phyloP scores from a whole-genome alignment of 2,797 vertebrate species.

The Rhabdomys pumilio region DNA sequence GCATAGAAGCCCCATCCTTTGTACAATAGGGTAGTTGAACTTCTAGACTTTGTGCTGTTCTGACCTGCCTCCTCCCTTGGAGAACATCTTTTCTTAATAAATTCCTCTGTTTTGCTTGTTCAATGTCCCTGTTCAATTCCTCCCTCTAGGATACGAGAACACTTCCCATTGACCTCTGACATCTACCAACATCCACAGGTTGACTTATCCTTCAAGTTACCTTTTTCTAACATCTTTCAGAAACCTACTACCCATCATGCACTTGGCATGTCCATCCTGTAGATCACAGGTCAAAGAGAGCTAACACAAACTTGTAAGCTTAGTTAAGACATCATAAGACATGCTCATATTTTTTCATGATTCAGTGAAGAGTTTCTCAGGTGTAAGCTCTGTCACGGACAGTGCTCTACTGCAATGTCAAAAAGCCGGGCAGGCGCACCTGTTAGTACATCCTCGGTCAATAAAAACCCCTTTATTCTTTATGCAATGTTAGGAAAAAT shows the following conservation, averaged over 20 bases:
- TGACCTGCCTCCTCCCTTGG: too few relatives aligned
- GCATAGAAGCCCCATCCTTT: too few relatives aligned
- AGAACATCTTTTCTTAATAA: neutral
- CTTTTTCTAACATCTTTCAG: neutral
- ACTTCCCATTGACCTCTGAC: neutral
- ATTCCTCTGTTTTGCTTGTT: neutral
- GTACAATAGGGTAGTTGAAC: neutral
- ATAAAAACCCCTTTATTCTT: neutral
- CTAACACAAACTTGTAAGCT: neutral
- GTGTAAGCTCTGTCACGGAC: too few relatives aligned
- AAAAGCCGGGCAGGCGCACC: neutral
- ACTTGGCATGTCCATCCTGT: neutral
- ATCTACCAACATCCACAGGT: neutral
- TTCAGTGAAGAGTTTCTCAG: neutral
- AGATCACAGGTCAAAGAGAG: neutral
- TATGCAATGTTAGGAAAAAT: slow-evolving; percentile 13
- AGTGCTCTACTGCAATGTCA: neutral
- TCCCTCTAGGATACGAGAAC: neutral
- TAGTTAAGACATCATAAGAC: neutral
- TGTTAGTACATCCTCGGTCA: neutral
- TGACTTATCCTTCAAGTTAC: neutral
- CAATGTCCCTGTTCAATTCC: neutral
- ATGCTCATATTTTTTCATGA: too few relatives aligned
- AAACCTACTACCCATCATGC: neutral
- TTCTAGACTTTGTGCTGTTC: neutral